Evolutionary conservation across 2,797 vertebrate genomes (phyloP), one percentile per base, ranked within the genome.

Genomic region (Tragelaphus eurycerus): DNA sequence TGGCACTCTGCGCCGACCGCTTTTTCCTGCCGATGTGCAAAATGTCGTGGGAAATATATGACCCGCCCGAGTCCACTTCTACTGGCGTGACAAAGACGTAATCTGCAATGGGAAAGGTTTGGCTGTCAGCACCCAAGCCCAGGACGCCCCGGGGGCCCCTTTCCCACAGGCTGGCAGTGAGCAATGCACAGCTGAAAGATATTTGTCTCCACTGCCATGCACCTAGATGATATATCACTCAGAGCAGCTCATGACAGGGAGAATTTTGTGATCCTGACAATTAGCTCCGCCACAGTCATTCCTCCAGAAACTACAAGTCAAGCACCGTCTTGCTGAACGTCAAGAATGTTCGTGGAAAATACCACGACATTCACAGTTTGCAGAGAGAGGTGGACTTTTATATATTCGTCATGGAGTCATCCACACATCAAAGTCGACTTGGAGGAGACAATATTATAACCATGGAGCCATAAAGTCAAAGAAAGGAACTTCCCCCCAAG

Each of bases 31-130:
- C 98, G 93, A 89, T 98, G 98, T 99, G 98, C 98, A 98, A 98
- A 98, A 99, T 98, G 96, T 99, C 99, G 13, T 99, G 99, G 16
- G 99, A 99, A 98, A 99, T 97, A 98, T 99, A 99, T 0, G 96
- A 97, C 94, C 99, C 99, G 7, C 98, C 98, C 31, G 99, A 99
- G 98, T 99, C 99, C 98, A 99, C 99, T 98, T 99, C 99, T 82
- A 99, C 98, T 0, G 99, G 99, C 3, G 99, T 99, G 93, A 99
- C 99, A 98, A 99, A 99, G 97, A 99, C 97, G 25, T 99, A 99
- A 98, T 99, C 99, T 99, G 99, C 48, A 98, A 98, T 1, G 64
- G 98, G n/a, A 98, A 96, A 97, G 96, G 94, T 79, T 67, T 3
- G 86, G 84, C 93, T 57, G 95, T 98, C 97, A 98, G 96, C 89